Conservation (phyloP, 1,140 invertebrate species). For the Marisa cornuarietis region DNA sequence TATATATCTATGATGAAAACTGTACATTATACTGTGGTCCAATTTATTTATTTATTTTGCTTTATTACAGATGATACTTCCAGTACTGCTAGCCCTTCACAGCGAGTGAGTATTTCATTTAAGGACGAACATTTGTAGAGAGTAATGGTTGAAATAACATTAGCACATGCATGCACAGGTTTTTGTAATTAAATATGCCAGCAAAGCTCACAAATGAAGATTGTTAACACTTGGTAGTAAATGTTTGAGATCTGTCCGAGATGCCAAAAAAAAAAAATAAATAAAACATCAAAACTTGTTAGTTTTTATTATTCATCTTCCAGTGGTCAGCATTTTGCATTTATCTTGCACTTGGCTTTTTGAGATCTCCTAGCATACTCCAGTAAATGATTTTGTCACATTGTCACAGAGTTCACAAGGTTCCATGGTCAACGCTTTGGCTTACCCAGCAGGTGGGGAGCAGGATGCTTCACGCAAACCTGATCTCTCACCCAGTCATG, state of each 20-base stretch:
- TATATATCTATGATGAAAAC: too few relatives aligned
- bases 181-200: too few relatives aligned
- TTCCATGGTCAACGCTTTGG: constrained; percentile 67
- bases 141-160: background rate
- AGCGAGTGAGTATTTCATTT: constrained; percentile 65
- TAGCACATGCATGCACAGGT: too few relatives aligned
- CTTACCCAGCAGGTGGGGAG: constrained; percentile 56
- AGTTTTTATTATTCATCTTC: too few relatives aligned
- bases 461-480: constrained; percentile 38
- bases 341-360: background rate
- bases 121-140: background rate
- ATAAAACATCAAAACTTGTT: too few relatives aligned
- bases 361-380: background rate
- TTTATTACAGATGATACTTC: constrained; percentile 68
- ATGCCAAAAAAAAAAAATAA: too few relatives aligned
- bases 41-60: too few relatives aligned
- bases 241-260: too few relatives aligned
- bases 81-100: constrained; percentile 69
- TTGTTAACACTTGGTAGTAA: too few relatives aligned
- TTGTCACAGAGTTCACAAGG: constrained; percentile 62
- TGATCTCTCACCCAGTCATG: constrained; percentile 35
- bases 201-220: too few relatives aligned
- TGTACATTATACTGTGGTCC: too few relatives aligned
- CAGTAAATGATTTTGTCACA: constrained; percentile 28
- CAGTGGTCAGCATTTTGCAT: background rate